Percentiles rank a stretch among this genome's conserved stretches.
Evolutionary conservation across 2,113 vertebrate genomes (phyloP).

Genomic region (Diphyllodes magnificus): DNA sequence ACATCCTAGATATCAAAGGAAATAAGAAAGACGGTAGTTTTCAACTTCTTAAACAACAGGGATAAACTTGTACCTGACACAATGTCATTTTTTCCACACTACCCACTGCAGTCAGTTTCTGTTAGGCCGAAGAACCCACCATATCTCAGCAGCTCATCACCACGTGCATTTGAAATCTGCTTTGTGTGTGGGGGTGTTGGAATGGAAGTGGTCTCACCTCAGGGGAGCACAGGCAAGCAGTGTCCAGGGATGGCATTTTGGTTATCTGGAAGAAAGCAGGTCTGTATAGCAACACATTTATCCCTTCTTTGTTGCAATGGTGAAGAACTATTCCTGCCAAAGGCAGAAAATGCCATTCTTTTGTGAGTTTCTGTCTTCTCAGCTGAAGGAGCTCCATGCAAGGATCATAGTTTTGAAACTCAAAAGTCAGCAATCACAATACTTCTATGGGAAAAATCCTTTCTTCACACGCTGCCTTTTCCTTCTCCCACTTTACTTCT

Average conservation of each 20-base stretch:
- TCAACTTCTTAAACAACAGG: neutral
- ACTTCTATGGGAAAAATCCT: neutral
- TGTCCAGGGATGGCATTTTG: neutral
- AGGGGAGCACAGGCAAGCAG: neutral
- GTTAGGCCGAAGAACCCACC: neutral
- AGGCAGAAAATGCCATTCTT: neutral
- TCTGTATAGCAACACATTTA: neutral
- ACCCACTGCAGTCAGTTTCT: neutral
- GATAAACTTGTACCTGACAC: neutral
- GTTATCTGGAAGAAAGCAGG: neutral
- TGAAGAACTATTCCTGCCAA: neutral
- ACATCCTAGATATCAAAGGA: neutral
- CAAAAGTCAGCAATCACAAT: neutral
- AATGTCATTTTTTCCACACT: neutral
- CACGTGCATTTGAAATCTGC: neutral
- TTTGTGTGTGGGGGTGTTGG: fast-evolving
- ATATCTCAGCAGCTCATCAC: neutral
- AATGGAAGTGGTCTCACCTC: neutral
- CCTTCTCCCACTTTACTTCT: neutral
- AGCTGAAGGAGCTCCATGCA: neutral
- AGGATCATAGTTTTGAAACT: neutral
- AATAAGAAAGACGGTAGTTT: neutral
- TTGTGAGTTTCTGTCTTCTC: neutral
- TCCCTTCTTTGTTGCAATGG: neutral
- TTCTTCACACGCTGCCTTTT: neutral